Evolutionary conservation across 2,797 vertebrate genomes (phyloP).

Genomic region (Odontamblyopus rebecca): DNA sequence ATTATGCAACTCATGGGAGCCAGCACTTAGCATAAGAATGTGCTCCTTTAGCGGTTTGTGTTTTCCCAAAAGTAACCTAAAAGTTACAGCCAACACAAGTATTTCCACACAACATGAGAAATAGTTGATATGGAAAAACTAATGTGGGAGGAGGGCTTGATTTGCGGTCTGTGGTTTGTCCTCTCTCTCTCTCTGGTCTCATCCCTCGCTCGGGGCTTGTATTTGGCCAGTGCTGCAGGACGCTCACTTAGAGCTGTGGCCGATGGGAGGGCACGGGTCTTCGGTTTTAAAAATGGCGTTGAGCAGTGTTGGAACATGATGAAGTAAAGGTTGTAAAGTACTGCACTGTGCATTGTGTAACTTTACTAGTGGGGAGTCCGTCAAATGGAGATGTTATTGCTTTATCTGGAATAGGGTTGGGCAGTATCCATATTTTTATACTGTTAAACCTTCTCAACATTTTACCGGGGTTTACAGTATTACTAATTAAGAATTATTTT

Average conservation of each 20-base stretch:
- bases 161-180: constrained; percentile 66
- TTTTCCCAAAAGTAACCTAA: constrained; percentile 34
- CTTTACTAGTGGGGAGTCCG: no score
- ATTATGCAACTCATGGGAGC: constrained; percentile 7
- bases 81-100: constrained; percentile 40
- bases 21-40: constrained; percentile 12
- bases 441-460: no score
- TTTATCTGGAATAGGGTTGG: no score
- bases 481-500: no score
- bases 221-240: neutral
- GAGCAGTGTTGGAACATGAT: no score
- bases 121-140: constrained; percentile 69
- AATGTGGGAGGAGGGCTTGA: constrained; percentile 61
- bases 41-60: constrained; percentile 11
- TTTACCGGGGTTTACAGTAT: no score
- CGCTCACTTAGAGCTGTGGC: constrained; percentile 52
- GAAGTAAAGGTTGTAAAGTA: no score
- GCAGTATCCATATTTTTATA: no score
- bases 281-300: constrained; percentile 39
- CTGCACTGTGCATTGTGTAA: no score
- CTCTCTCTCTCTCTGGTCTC: constrained; percentile 57
- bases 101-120: constrained; percentile 58
- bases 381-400: no score
- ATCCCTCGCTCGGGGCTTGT: constrained; percentile 52
- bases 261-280: constrained; percentile 55